Evolutionary conservation across 2,113 vertebrate genomes (phyloP).

Genomic region (Eulacestoma nigropectus): DNA sequence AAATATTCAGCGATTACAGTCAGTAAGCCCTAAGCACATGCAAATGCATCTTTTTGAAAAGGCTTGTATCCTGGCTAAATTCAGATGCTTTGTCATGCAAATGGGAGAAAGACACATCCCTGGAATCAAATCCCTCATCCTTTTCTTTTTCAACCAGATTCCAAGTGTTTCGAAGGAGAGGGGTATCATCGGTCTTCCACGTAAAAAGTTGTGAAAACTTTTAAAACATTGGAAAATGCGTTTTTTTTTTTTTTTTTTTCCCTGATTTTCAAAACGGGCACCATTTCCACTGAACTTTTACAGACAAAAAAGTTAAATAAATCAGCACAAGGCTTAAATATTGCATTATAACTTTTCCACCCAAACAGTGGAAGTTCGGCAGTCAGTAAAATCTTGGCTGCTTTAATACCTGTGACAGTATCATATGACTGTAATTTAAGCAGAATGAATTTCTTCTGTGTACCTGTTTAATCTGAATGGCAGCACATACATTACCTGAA

Average conservation of each 20-base stretch:
- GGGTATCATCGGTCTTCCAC: not conserved
- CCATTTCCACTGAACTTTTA: not conserved
- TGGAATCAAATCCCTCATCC: not conserved
- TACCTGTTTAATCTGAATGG: not conserved
- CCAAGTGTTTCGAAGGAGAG: not conserved
- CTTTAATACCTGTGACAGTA: not conserved
- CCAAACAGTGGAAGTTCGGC: not conserved
- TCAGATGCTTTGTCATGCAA: constrained; percentile 49
- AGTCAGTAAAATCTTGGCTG: not conserved
- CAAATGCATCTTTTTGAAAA: constrained; percentile 32
- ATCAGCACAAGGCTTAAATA: not conserved
- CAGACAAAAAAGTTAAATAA: not conserved
- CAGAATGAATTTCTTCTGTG: not conserved
- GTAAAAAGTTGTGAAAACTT: not conserved
- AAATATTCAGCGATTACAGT: constrained; percentile 3
- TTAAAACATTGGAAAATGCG: not conserved
- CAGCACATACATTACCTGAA: not conserved
- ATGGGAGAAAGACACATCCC: not conserved
- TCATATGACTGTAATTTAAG: not conserved
- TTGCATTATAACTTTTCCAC: not conserved
- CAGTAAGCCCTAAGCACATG: not conserved
- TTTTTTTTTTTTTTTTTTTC: too few species aligned
- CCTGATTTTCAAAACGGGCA: not conserved
- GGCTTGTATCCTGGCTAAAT: constrained; percentile 23
- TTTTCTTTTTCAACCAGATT: not conserved